Evolutionary conservation across 2,888 invertebrate species (phyloP), one percentile per base, ranked within the genome.

Genomic region (Limnephilus rhombicus): DNA sequence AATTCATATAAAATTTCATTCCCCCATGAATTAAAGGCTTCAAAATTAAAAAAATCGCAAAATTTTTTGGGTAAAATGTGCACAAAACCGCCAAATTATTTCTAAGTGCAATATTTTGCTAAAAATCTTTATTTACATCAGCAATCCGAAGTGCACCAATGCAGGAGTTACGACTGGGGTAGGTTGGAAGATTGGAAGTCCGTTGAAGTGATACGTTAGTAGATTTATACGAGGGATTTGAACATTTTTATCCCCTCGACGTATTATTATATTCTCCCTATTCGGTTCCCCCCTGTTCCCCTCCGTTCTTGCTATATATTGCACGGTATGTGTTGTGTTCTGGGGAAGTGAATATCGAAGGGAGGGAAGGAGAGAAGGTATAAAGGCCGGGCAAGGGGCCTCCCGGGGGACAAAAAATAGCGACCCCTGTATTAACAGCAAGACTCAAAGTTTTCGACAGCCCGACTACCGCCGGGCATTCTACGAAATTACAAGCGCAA

Each of bases 371-470:
- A 24, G 53, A 41, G 24, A n/a, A 34, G 82, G 68, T 24, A 24
- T 9, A n/a, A 68, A 68, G 68, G 68, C 68, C 18, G 68, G 68
- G 68, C 68, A 68, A 90, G 41, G 91, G 85, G 88, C 86, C 87
- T 15, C 91, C 92, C 89, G 81, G 85, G 91, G 91, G 92, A 93
- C 93, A 93, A 93, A 93, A 93, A 93, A 92, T 91, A 83, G 81
- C 93, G 90, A 93, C 93, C 93, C 93, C 93, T 92, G 92, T 93
- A 93, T 93, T 93, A 92, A 93, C 93, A 93, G 92, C 93, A 92
- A 93, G 93, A 92, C 93, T 93, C 92, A 93, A 93, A 93, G 92
- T 93, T 93, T 93, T 93, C 93, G 93, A 91, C 92, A 93, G 90
- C 92, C 80, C 90, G 82, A 91, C 90, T 85, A 90, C 85, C 91